Conservation (phyloP, 2,113 vertebrate species). For the Hypomesus transpacificus region DNA sequence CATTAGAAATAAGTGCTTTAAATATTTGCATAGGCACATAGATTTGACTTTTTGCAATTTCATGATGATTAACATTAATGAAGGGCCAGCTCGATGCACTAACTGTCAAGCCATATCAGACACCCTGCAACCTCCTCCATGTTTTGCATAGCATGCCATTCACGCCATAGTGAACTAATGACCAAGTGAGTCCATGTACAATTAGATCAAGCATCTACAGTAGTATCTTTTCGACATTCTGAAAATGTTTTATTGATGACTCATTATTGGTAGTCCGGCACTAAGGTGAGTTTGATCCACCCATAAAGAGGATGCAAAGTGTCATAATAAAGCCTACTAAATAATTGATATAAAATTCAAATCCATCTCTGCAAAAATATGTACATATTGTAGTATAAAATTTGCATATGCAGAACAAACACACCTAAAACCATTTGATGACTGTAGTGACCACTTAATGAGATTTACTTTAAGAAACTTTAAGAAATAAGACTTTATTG, state of each 20-base stretch:
- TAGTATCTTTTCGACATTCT: constrained; percentile 73
- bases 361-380: constrained; percentile 72
- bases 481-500: constrained; percentile 62
- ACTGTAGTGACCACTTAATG: constrained; percentile 65
- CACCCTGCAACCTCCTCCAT: constrained; percentile 47
- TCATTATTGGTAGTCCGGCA: constrained; percentile 71
- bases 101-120: constrained; percentile 66
- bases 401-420: constrained; percentile 78
- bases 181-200: constrained; percentile 65
- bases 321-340: constrained; percentile 76
- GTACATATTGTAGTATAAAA: constrained; percentile 75
- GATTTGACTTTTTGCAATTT: constrained; percentile 54
- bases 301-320: constrained; percentile 71
- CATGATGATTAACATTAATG: constrained; percentile 69
- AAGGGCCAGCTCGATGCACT: constrained; percentile 56
- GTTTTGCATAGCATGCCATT: constrained; percentile 54
- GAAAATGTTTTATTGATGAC: constrained; percentile 79
- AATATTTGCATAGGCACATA: constrained; percentile 64
- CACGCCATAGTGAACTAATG: constrained; percentile 70
- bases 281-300: constrained; percentile 70
- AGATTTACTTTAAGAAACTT: constrained; percentile 70
- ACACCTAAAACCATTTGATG: constrained; percentile 70
- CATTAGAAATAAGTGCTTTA: constrained; percentile 62
- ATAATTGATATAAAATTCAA: constrained; percentile 77
- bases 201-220: constrained; percentile 65